Base-by-base conservation (phyloP, 2,888 invertebrate genomes). In the Microplitis manilae region DNA sequence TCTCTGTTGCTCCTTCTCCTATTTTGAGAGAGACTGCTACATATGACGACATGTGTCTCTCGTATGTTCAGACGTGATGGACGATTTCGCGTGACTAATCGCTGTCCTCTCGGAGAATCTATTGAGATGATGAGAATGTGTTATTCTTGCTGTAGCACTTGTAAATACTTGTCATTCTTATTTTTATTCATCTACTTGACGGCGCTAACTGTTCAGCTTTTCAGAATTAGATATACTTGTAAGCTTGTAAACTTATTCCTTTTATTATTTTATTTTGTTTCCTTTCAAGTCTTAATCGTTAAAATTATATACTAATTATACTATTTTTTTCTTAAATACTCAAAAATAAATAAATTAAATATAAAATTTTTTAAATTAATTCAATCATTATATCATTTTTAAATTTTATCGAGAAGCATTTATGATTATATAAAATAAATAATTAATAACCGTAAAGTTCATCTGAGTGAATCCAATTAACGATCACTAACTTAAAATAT, bases 31-130 rank as follows among this genome's bases (percentile, higher is more conserved):
- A 82, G 83, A 84, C 80, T 77, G 60, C 61, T 65, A 69, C 62
- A 76, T 73, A 69, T 68, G 75, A 78, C 81, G 84, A 87, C 89
- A 90, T 88, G 86, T 90, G 89, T 87, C 88, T 82, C 87, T 89
- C 89, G 89, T 88, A 89, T 89, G 89, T 87, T 88, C 89, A 90
- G 89, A 90, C 89, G 89, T 86, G 85, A 90, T 89, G 89, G 87
- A 87, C 89, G 89, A 90, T 90, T 90, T 90, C 88, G 86, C 85
- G 85, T 90, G 89, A 90, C 89, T 89, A 89, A 90, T 90, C 88
- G 87, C 85, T 83, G 86, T 86, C 86, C 85, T 86, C 81, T 70
- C 79, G 73, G 79, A 78, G 80, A 79, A 78, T 70, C 71, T 81
- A 75, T 79, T 77, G 75, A 78, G 76, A 71, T 78, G 73, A 77